A percentile compares a stretch with the other conserved stretches of the same genome.
Evolutionary conservation across 1,140 invertebrate genomes (phyloP).

Genomic region (Pseudomyrmex gracilis): DNA sequence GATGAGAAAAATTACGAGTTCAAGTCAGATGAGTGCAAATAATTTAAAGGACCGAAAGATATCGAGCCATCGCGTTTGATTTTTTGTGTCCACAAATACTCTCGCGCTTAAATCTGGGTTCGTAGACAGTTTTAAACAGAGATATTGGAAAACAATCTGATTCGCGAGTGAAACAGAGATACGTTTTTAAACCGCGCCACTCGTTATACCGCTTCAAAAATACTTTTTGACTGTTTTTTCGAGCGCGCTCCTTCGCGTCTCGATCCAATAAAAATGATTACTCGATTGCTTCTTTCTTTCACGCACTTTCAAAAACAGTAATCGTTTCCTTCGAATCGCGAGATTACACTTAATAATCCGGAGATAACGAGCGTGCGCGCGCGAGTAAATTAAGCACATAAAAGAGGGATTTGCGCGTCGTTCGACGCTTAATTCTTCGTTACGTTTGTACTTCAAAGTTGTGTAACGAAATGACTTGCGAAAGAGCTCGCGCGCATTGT

Average conservation of each 20-base stretch:
- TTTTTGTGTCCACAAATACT: conserved; percentile 14
- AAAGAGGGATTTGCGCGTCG: neutral
- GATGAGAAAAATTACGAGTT: neutral
- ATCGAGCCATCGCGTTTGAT: neutral
- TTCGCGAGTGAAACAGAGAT: neutral
- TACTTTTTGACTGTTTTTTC: no score
- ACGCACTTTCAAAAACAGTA: neutral
- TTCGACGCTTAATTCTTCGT: neutral
- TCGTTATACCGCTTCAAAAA: neutral
- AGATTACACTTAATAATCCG: conserved; percentile 4
- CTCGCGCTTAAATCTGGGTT: conserved; percentile 6
- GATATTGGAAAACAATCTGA: conserved; percentile 12
- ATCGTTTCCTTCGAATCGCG: neutral
- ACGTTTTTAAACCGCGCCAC: neutral
- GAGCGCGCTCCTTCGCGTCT: neutral
- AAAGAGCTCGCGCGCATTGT: neutral
- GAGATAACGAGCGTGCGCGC: neutral
- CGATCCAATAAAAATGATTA: neutral
- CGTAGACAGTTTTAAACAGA: neutral
- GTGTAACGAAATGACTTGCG: neutral
- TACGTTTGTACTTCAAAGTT: neutral
- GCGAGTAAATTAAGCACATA: neutral
- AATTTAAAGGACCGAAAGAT: neutral
- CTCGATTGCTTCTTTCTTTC: neutral
- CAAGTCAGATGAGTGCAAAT: neutral